phyloP scores from a whole-genome alignment of 2,888 invertebrate genomes.

The Drosophila suboccidentalis region DNA sequence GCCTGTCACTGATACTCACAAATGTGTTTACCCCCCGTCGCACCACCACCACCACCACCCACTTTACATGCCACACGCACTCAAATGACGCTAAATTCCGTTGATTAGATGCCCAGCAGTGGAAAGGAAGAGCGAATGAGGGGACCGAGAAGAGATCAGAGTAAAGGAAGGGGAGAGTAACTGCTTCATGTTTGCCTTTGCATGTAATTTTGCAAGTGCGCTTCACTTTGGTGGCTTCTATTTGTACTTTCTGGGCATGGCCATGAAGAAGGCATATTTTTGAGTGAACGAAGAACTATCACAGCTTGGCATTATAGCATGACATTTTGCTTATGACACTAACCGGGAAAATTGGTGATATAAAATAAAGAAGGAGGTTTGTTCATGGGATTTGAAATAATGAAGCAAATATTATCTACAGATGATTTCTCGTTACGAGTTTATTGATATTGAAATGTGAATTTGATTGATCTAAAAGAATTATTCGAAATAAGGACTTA shows the following conservation, averaged over 20 bases:
- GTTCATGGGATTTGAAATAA: background rate
- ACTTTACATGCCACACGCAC: slow-evolving; percentile 67
- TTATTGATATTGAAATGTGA: background rate
- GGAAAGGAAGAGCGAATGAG: too few relatives aligned
- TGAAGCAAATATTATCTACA: background rate
- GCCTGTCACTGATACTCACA: slow-evolving; percentile 74
- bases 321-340: background rate
- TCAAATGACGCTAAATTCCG: slow-evolving; percentile 76
- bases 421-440: background rate
- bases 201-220: slow-evolving; percentile 24
- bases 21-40: slow-evolving; percentile 37
- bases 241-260: background rate
- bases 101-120: slow-evolving; percentile 79
- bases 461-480: background rate
- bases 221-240: slow-evolving; percentile 5
- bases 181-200: slow-evolving; percentile 37
- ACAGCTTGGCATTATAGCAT: slow-evolving; percentile 3
- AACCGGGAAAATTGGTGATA: background rate
- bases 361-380: background rate
- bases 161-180: background rate
- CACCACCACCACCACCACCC: background rate
- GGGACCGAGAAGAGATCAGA: background rate
- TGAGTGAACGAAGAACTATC: slow-evolving; percentile 6
- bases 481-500: too few relatives aligned
- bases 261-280: slow-evolving; percentile 8